Evolutionary conservation across 2,797 vertebrate species (phyloP).

Genomic region (Bradypodion ventrale): DNA sequence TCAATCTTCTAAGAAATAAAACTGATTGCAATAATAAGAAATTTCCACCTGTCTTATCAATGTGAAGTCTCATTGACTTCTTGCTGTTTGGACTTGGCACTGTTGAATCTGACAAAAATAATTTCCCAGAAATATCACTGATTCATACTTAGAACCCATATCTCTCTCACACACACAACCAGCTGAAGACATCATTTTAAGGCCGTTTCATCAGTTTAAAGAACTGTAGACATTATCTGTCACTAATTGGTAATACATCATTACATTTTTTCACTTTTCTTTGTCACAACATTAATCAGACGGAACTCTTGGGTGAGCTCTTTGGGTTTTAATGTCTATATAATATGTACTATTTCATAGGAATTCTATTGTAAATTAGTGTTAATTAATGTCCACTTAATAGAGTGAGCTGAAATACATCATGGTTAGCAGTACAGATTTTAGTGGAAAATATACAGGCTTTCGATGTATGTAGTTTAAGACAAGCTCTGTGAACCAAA

Average conservation of each 20-base stretch:
- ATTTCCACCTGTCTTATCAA: constrained; percentile 37
- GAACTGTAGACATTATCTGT: constrained; percentile 45
- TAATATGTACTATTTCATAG: constrained; percentile 65
- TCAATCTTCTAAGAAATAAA: constrained; percentile 46
- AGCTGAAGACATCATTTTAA: not conserved
- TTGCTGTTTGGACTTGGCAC: constrained; percentile 6
- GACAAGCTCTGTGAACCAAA: constrained; percentile 62
- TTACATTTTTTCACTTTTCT: constrained; percentile 56
- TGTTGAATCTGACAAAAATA: not conserved
- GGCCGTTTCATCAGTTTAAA: constrained; percentile 39
- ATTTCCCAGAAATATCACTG: constrained; percentile 17
- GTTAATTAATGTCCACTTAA: constrained; percentile 73
- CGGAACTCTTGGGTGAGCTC: constrained; percentile 58
- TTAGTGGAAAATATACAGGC: constrained; percentile 56
- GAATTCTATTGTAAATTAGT: constrained; percentile 72
- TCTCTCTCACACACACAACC: too few species aligned
- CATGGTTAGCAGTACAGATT: constrained; percentile 61
- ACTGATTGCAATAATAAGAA: constrained; percentile 34
- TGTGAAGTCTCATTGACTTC: constrained; percentile 10
- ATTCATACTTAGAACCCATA: constrained; percentile 1
- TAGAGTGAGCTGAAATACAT: constrained; percentile 58
- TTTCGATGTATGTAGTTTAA: constrained; percentile 60
- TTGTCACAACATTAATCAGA: constrained; percentile 49
- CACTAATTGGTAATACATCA: constrained; percentile 59
- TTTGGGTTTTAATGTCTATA: constrained; percentile 57